Evolutionary conservation across 1,140 invertebrate species (phyloP).

Genomic region (Coelopa frigida): DNA sequence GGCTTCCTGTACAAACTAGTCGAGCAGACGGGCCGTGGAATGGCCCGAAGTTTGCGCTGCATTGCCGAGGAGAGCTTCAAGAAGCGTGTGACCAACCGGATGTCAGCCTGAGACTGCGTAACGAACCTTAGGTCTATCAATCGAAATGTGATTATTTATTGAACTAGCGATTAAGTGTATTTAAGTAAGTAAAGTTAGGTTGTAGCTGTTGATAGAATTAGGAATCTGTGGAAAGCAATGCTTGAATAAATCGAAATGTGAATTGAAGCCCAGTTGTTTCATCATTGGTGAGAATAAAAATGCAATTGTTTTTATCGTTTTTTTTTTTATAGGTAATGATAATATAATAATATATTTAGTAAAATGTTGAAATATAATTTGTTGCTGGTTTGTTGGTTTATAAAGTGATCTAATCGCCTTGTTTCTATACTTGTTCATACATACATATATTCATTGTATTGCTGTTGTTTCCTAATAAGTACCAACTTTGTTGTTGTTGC

Average conservation of each 20-base stretch:
- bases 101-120: neutral
- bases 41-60: slow-evolving; percentile 25
- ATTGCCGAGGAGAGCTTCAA: slow-evolving; percentile 35
- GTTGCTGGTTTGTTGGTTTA: slow-evolving; percentile 1
- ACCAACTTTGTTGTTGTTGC: too few relatives aligned
- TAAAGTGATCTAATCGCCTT: slow-evolving; percentile 8
- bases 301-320: slow-evolving; percentile 3
- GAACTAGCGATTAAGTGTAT: neutral
- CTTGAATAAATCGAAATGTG: neutral
- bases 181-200: slow-evolving; percentile 15
- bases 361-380: neutral
- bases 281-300: slow-evolving; percentile 22
- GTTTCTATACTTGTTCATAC: too few relatives aligned
- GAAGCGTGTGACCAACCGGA: slow-evolving; percentile 22
- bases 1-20: slow-evolving; percentile 44
- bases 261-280: slow-evolving; percentile 15
- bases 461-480: too few relatives aligned
- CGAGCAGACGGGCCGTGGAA: slow-evolving; percentile 33
- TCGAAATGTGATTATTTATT: slow-evolving; percentile 11
- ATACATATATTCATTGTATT: too few relatives aligned
- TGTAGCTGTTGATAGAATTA: slow-evolving; percentile 18
- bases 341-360: neutral
- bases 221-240: neutral
- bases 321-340: slow-evolving; percentile 10
- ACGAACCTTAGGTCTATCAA: too few relatives aligned